phyloP scores from a whole-genome alignment of 1,140 invertebrate genomes.

The Steinernema feltiae region DNA sequence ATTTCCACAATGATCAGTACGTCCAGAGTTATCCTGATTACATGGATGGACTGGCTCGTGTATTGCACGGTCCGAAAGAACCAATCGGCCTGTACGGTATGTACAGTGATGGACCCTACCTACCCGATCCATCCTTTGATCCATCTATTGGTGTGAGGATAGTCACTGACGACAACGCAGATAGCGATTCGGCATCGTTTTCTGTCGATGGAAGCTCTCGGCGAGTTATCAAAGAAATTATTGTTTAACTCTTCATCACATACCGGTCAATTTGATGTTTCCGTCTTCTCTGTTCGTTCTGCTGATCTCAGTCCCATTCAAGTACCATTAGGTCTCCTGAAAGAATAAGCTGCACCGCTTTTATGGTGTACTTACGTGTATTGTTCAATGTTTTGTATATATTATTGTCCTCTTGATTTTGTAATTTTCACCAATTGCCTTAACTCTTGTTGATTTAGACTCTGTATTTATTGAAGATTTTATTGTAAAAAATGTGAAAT shows the following conservation, averaged over 20 bases:
- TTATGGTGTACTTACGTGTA: no score
- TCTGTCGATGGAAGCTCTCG: neutral
- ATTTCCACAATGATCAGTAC: neutral
- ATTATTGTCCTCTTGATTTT: no score
- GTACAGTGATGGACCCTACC: neutral
- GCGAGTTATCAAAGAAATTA: constrained; percentile 8
- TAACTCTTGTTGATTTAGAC: no score
- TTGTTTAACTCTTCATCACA: neutral
- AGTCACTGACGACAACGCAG: neutral
- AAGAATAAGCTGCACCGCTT: no score
- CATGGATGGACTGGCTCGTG: neutral
- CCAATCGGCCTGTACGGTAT: neutral
- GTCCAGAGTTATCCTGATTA: neutral
- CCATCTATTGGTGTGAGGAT: neutral
- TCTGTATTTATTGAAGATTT: no score
- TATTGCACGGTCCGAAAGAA: no score
- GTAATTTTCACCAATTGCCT: neutral
- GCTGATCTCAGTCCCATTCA: neutral
- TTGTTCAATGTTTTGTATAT: no score
- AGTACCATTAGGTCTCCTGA: no score
- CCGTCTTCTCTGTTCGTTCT: neutral
- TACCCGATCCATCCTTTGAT: neutral
- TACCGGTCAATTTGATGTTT: neutral
- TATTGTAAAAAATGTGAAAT: no score
- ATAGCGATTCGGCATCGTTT: neutral